Conservation (phyloP, 2,113 vertebrate genomes). For the Mormoops blainvillei region DNA sequence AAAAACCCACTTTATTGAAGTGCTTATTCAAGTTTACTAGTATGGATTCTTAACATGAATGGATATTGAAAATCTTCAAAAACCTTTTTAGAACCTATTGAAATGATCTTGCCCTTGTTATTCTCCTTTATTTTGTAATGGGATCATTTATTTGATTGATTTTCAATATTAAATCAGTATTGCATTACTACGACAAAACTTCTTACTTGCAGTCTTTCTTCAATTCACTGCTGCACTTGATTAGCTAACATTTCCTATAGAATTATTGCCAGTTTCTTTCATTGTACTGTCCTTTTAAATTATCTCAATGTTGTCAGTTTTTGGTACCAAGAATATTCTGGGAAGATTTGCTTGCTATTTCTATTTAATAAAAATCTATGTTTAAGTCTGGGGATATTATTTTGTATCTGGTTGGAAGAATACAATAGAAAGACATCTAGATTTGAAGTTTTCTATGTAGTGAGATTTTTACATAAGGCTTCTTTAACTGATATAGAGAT, state of each 20-base stretch:
- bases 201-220: background rate
- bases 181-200: background rate
- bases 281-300: background rate
- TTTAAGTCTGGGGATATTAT: background rate
- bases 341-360: background rate
- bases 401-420: background rate
- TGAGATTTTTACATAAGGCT: background rate
- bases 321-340: background rate
- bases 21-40: background rate
- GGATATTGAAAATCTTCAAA: background rate
- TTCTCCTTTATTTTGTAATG: background rate
- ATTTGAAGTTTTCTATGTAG: background rate
- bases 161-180: background rate
- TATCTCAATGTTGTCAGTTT: background rate
- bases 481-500: background rate
- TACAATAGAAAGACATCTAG: background rate
- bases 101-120: background rate
- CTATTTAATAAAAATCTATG: background rate
- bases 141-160: background rate
- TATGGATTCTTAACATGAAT: background rate
- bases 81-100: background rate
- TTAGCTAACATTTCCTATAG: background rate
- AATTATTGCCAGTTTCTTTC: background rate
- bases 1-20: background rate
- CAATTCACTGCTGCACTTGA: background rate